These are phyloP conservation scores for Excalfactoria chinensis DNA, from an alignment of 2,113 vertebrate genomes.

Conservation along the genomic window DNA sequence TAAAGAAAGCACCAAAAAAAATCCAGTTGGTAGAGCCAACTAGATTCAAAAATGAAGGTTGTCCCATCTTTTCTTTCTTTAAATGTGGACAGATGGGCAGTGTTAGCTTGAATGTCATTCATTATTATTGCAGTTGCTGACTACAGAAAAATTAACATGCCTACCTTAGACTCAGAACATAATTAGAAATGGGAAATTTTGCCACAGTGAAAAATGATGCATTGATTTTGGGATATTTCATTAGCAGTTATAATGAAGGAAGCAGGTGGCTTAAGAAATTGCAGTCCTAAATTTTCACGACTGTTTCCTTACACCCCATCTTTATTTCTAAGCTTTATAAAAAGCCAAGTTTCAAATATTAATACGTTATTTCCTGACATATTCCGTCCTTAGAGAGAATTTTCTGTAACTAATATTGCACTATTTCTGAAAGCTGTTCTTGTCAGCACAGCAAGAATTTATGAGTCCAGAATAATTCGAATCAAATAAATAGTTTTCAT, in stretches of 20 bases:
- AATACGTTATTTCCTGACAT: not conserved
- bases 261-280: not conserved
- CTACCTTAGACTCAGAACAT: not conserved
- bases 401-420: not conserved
- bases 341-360: not conserved
- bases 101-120: not conserved
- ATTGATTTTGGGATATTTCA: slow-evolving; percentile 48
- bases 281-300: not conserved
- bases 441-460: not conserved
- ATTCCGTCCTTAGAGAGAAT: not conserved
- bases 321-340: not conserved
- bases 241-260: not conserved
- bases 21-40: not conserved
- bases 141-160: slow-evolving; percentile 2
- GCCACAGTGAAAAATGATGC: not conserved
- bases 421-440: not conserved
- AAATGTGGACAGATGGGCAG: not conserved
- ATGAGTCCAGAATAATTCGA: fast-evolving
- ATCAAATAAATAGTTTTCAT: not conserved
- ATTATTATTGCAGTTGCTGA: slow-evolving; percentile 31
- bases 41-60: not conserved
- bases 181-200: slow-evolving; percentile 7
- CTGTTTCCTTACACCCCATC: not conserved
- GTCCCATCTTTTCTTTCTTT: not conserved
- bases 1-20: not conserved